Percentiles rank a stretch among this genome's conserved stretches.
These are phyloP conservation scores for Ifrita kowaldi DNA, from an alignment of 2,113 vertebrate species.

Conservation along the genomic window DNA sequence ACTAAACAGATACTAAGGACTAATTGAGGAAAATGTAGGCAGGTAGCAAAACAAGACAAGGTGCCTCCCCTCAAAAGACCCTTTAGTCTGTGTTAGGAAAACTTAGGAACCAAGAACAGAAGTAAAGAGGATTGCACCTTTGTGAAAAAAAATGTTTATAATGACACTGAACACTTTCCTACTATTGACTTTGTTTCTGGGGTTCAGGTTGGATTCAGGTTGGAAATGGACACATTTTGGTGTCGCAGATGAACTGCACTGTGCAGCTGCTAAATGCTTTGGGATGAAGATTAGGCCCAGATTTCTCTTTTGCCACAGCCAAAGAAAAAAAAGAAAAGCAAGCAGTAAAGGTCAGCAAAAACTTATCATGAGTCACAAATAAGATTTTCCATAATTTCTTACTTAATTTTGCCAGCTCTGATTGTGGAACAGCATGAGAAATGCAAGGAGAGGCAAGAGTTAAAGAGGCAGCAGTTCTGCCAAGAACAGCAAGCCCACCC, in stretches of 20 bases:
- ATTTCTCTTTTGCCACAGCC: background rate
- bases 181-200: background rate
- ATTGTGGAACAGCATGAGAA: background rate
- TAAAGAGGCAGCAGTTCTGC: background rate
- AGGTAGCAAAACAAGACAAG: background rate
- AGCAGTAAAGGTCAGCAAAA: background rate
- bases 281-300: background rate
- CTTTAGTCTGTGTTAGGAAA: background rate
- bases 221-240: background rate
- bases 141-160: background rate
- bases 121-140: background rate
- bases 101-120: background rate
- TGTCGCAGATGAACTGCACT: background rate
- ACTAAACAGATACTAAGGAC: background rate
- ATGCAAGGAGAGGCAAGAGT: background rate
- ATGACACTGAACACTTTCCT: background rate
- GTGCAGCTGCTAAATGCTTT: background rate
- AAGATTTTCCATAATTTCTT: background rate
- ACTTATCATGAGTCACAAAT: background rate
- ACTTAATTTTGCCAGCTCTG: background rate
- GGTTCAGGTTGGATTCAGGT: background rate
- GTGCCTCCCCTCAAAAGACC: background rate
- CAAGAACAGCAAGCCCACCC: background rate
- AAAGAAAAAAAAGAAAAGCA: background rate
- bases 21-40: background rate